Percentiles rank a stretch among this genome's conserved stretches.
These are phyloP conservation scores for Passer montanus DNA, from an alignment of 2,113 vertebrate species.

Conservation along the genomic window DNA sequence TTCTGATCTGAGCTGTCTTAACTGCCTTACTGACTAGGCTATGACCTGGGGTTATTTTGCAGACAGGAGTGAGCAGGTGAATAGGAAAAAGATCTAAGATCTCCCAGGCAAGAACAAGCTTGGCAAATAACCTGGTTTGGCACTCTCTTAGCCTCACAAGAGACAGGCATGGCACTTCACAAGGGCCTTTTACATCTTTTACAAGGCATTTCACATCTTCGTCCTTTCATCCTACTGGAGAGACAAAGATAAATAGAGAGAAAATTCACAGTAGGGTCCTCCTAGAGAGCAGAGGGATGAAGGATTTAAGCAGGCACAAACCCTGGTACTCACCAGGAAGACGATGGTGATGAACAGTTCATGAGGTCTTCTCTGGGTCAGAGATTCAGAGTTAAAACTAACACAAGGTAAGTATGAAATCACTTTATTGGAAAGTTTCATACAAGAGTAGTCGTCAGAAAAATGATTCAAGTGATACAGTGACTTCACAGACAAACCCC, in stretches of 20 bases:
- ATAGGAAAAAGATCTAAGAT: neutral
- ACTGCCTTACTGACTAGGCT: neutral
- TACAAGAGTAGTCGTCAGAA: neutral
- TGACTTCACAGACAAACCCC: neutral
- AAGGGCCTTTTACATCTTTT: neutral
- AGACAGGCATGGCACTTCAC: neutral
- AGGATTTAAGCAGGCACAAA: neutral
- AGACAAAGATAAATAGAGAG: neutral
- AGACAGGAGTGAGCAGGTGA: neutral
- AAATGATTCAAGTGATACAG: neutral
- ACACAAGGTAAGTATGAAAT: neutral
- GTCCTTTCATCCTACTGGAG: neutral
- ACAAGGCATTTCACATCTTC: no score
- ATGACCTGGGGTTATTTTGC: neutral
- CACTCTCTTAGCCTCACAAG: neutral
- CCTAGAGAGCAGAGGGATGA: neutral
- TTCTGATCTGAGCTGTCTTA: neutral
- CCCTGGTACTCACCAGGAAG: neutral
- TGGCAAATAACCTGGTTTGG: neutral
- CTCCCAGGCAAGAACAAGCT: neutral
- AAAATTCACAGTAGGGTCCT: neutral
- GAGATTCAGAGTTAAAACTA: neutral
- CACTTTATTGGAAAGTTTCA: conserved; percentile 40
- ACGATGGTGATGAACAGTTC: neutral
- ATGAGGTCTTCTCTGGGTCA: neutral